Conservation (phyloP, 2,797 vertebrate genomes). For the Peromyscus melanophrys region DNA sequence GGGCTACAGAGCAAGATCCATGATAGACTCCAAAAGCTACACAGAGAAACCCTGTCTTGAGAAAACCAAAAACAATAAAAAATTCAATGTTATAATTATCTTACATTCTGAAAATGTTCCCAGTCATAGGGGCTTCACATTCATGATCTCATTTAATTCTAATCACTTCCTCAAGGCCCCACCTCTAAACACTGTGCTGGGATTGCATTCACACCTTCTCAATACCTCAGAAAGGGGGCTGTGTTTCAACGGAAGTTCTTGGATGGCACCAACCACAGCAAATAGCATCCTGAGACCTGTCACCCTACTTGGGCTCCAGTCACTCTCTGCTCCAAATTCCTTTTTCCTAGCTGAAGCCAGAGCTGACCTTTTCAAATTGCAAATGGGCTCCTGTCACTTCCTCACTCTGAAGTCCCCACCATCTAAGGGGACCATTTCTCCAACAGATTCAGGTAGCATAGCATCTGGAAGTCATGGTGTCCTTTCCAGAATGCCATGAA, state of each 20-base stretch:
- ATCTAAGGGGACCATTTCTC: conserved; percentile 49
- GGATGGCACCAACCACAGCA: not conserved
- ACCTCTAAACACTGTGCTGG: not conserved
- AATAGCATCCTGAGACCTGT: not conserved
- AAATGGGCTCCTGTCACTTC: conserved; percentile 28
- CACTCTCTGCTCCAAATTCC: not conserved
- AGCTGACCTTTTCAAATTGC: conserved; percentile 63
- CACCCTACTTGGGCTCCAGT: not conserved
- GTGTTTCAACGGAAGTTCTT: not conserved
- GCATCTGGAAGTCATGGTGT: not conserved
- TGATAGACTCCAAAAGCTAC: too few relatives aligned
- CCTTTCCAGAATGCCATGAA: conserved; percentile 51
- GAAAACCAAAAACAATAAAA: too few relatives aligned
- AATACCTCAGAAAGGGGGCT: not conserved
- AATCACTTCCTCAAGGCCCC: not conserved
- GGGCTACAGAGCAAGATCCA: too few relatives aligned
- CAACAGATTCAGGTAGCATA: not conserved
- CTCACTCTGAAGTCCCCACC: conserved; percentile 1
- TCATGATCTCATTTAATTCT: not conserved
- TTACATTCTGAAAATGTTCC: not conserved
- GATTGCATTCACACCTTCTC: not conserved
- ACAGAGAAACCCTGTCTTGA: too few relatives aligned
- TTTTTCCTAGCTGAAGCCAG: conserved; percentile 29
- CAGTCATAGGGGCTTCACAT: not conserved
- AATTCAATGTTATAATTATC: not conserved